phyloP scores from a whole-genome alignment of 2,888 invertebrate species.

The Nudaria mundana region DNA sequence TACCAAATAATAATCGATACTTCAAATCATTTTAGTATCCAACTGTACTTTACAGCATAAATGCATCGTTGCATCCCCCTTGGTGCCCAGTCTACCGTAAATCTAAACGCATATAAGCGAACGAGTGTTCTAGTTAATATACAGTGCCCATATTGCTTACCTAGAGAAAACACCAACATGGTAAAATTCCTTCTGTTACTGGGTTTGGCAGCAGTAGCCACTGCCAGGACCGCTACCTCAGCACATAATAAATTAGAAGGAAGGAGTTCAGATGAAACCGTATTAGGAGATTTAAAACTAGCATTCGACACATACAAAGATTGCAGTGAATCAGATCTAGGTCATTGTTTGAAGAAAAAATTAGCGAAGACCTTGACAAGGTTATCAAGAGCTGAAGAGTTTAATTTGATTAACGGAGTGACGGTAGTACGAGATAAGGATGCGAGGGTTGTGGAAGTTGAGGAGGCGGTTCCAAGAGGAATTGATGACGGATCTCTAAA shows the following conservation, averaged over 20 bases:
- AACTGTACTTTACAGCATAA: constrained; percentile 58
- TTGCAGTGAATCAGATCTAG: constrained; percentile 85
- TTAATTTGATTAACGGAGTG: constrained; percentile 87
- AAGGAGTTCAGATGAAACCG: constrained; percentile 67
- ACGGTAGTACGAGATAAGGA: constrained; percentile 85
- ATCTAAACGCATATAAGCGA: constrained; percentile 77
- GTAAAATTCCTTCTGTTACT: constrained; percentile 82
- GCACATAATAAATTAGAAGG: constrained; percentile 71
- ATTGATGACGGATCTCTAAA: constrained; percentile 87
- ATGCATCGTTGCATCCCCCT: constrained; percentile 77
- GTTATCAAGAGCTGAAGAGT: constrained; percentile 84
- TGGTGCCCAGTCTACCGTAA: constrained; percentile 72
- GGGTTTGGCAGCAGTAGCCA: constrained; percentile 75
- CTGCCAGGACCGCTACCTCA: constrained; percentile 76
- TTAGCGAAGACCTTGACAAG: constrained; percentile 89
- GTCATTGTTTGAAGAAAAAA: constrained; percentile 90
- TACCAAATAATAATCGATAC: too few relatives aligned
- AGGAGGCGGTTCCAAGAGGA: constrained; percentile 87
- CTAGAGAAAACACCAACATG: constrained; percentile 74
- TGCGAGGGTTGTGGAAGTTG: constrained; percentile 81
- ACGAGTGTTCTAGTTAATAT: constrained; percentile 64
- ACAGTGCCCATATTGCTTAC: constrained; percentile 68
- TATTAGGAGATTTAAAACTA: constrained; percentile 85
- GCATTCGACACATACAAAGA: constrained; percentile 91
- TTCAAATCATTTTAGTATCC: too few relatives aligned